These are phyloP conservation scores for Chalcis sispes DNA, from an alignment of 2,888 invertebrate genomes.

Conservation along the genomic window DNA sequence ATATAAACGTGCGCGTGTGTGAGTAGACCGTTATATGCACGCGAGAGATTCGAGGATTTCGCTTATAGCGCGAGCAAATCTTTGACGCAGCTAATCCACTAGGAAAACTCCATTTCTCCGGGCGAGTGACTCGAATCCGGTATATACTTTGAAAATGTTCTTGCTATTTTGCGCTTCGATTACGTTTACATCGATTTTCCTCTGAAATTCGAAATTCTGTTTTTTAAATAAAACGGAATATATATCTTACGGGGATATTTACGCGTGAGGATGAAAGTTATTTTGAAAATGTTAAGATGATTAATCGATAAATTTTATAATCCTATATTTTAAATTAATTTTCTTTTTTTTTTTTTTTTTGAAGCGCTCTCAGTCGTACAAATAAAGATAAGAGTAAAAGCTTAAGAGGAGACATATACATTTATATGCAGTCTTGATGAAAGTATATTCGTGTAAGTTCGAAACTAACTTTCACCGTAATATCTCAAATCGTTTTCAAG, in stretches of 20 bases:
- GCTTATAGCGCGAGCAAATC: constrained; percentile 40
- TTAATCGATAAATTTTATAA: no score
- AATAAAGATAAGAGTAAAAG: no score
- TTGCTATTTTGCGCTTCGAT: not conserved
- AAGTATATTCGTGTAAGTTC: not conserved
- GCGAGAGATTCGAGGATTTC: constrained; percentile 11
- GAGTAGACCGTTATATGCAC: not conserved
- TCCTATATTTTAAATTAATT: no score
- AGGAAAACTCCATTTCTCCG: constrained; percentile 30
- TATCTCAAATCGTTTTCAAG: constrained; percentile 30
- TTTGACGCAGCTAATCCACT: constrained; percentile 38
- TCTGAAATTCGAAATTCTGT: no score
- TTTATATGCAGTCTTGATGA: not conserved
- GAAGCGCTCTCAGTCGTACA: no score
- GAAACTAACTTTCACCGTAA: constrained; percentile 29
- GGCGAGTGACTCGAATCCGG: no score
- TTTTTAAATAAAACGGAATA: no score
- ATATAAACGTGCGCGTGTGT: not conserved
- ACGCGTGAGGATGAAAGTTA: no score
- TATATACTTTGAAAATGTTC: not conserved
- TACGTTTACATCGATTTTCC: no score
- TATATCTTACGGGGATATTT: no score
- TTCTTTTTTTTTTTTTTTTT: no score
- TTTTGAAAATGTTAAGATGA: no score
- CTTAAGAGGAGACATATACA: not conserved